Base-by-base conservation (phyloP, 2,113 vertebrate species). In the Oplegnathus fasciatus region DNA sequence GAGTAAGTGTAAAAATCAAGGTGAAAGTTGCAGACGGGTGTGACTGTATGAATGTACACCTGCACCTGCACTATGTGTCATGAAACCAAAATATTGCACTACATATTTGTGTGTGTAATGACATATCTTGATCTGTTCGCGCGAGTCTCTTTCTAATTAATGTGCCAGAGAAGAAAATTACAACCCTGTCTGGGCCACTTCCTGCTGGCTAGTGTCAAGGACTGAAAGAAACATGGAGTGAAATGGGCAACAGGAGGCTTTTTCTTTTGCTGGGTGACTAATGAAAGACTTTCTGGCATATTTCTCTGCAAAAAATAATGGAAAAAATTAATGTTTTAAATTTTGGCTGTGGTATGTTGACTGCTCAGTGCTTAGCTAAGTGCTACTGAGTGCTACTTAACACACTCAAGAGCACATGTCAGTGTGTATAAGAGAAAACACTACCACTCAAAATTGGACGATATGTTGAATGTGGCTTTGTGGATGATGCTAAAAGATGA, bases 361-460 rank as follows among this genome's bases (percentile, higher is more conserved):
- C 50, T 74, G 42, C 57, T 77, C 62, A 20, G 28, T 26, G 61
- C 61, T 54, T 58, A 55, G 30, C 58, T 81, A 79, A 88, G 74
- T 82, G 74, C 82, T 55, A 66, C 60, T 80, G 67, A 81, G 68
- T 68, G 74, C 68, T 82, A 32, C 61, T 88, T 61, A 89, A 78
- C n/a, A 64, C 50, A 81, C 65, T 86, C 28, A 75, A 78, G 68
- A 28, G 62, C 37, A 71, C 6, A 28, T 61, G 40, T 50, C 62
- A 24, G n/a, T 71, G 52, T 42, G 64, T 54, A n/a, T 46, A 42
- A 78, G 30, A 64, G 15, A 34, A 78, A 84, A 75, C 11, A 46
- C 14, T 37, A 64, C 20, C 32, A 37, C 55, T 46, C 1, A 73
- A 55, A 62, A 15, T 46, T 7, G n/a, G 18, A 50, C 37, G 3